Base-by-base conservation (phyloP, 2,888 invertebrate genomes). In the Craniophora ligustri region DNA sequence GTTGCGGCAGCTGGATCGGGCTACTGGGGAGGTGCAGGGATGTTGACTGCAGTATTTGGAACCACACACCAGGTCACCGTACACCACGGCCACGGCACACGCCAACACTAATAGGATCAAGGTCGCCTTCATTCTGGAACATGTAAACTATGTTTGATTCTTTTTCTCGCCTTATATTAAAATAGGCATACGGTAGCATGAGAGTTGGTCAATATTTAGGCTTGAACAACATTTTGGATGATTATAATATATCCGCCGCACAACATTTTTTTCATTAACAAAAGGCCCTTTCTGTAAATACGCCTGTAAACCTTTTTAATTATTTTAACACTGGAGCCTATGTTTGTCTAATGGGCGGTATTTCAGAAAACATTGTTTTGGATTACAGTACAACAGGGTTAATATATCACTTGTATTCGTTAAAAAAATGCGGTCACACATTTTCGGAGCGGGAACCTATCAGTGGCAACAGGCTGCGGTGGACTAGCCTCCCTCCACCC, bases 61-160 rank as follows among this genome's bases (percentile, higher is more conserved):
- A 19, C 92, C 92, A 65, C 93, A 93, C 5, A 93, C 85, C 53
- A 93, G 81, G 75, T 88, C 91, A 3, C 89, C 87, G 63, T 82
- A 85, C 4, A 78, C 85, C 48, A 82, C 58, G 1, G 88, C 83
- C 67, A 88, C 45, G 58, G 73, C 71, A 58, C 90, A 91, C 35
- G 85, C 85, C 46, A 91, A 26, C 3, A 88, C 59, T 2, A 84
- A 63, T 0, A 93, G 65, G 13, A 90, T 46, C 3, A 89, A 39
- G 8, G 81, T 77, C 21, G 80, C 74, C 73, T 87, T 93, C 92
- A 93, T 93, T 59, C 89, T 87, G 72, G n/a, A 80, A 80, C 5
- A 30, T 2, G 18, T 2, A 15, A 8, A 6, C 31, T 13, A 6
- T 7, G 5, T 2, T n/a, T 21, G 3, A 21, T 38, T 8, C 1